These are phyloP conservation scores for Pomacea maculata DNA, from an alignment of 1,140 invertebrate species.

Conservation along the genomic window DNA sequence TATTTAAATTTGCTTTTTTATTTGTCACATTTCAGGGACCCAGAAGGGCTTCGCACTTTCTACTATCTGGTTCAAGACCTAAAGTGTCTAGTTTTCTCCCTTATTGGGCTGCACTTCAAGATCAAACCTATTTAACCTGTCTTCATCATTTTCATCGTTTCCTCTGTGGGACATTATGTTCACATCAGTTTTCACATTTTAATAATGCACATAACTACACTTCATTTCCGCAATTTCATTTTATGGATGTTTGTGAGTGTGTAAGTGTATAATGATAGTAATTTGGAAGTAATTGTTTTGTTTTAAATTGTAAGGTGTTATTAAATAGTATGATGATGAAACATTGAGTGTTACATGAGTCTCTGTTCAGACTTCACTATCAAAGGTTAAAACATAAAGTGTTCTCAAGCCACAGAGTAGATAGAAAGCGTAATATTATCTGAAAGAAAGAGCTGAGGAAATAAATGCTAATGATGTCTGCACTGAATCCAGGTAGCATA, in stretches of 20 bases:
- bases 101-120: conserved; percentile 99
- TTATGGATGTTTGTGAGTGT: conserved; percentile 5
- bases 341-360: no score
- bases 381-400: no score
- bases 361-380: no score
- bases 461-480: no score
- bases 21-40: conserved; percentile 76
- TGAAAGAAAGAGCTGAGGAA: no score
- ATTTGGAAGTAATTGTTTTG: no score
- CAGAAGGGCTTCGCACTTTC: conserved; percentile 96
- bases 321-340: no score
- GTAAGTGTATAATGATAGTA: no score
- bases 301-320: no score
- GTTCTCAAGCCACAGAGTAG: no score
- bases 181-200: neutral
- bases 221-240: neutral
- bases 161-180: neutral
- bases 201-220: neutral
- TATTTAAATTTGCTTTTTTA: neutral
- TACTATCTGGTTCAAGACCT: conserved; percentile 99
- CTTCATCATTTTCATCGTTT: neutral
- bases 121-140: conserved; percentile 93
- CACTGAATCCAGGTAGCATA: no score
- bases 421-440: no score
- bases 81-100: conserved; percentile 98